Percentiles rank a stretch among this genome's conserved stretches.
Conservation (phyloP, 2,888 invertebrate species). For the Drosophila demipolita region DNA sequence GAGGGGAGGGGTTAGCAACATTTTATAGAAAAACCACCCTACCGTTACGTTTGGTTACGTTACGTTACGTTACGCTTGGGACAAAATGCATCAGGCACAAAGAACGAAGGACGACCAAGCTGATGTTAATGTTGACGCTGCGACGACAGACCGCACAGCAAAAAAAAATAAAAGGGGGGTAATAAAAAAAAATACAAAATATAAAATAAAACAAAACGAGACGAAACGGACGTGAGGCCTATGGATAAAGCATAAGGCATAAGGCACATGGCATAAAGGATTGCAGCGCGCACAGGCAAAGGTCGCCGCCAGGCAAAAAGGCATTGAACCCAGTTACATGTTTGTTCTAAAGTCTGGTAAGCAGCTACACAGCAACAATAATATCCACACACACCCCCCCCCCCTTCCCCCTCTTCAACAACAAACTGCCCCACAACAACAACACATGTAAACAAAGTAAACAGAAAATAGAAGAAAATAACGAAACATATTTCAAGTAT, state of each 20-base stretch:
- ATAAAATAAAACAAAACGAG: slow-evolving; percentile 4
- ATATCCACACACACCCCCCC: not conserved
- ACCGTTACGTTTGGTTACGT: slow-evolving; percentile 8
- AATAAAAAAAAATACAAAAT: slow-evolving; percentile 16
- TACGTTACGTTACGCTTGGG: slow-evolving; percentile 10
- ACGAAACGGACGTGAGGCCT: slow-evolving; percentile 38
- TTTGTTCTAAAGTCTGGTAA: slow-evolving; percentile 35
- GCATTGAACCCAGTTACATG: slow-evolving; percentile 56
- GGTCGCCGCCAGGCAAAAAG: slow-evolving; percentile 55
- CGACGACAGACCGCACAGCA: slow-evolving; percentile 51
- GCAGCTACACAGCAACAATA: slow-evolving; percentile 4
- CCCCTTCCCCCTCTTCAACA: not conserved
- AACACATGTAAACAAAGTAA: slow-evolving; percentile 2
- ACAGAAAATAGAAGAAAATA: not conserved
- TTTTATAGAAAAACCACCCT: slow-evolving; percentile 58
- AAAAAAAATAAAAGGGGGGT: slow-evolving; percentile 34
- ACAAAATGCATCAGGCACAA: slow-evolving; percentile 51
- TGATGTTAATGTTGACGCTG: slow-evolving; percentile 57
- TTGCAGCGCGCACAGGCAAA: slow-evolving; percentile 28
- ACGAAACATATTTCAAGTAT: not conserved
- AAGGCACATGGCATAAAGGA: slow-evolving; percentile 18
- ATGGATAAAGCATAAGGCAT: slow-evolving; percentile 8
- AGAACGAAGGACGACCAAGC: slow-evolving; percentile 38
- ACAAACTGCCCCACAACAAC: not conserved
- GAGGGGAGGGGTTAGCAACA: not conserved